These are phyloP conservation scores for Atractosteus spatula DNA, from an alignment of 2,113 vertebrate genomes.

Conservation along the genomic window DNA sequence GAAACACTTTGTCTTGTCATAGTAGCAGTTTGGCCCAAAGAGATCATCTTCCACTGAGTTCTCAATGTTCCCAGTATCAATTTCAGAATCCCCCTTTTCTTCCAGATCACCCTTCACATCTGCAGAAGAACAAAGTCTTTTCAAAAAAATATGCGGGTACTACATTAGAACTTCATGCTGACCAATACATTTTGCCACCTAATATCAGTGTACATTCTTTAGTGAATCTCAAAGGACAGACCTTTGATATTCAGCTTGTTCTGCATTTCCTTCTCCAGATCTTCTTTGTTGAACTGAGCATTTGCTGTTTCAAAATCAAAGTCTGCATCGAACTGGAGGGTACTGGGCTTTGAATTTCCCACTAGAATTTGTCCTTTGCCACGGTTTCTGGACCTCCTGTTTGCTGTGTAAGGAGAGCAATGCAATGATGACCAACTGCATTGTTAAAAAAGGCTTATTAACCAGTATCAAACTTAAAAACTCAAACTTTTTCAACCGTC, in stretches of 20 bases:
- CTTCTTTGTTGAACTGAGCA: conserved; percentile 90
- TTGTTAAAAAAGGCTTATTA: too few species aligned
- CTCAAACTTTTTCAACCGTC: too few species aligned
- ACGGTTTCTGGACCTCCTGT: conserved; percentile 78
- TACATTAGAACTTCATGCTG: too few species aligned
- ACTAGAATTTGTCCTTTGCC: conserved; percentile 82
- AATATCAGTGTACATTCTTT: too few species aligned
- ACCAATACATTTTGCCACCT: too few species aligned
- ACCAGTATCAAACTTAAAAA: too few species aligned
- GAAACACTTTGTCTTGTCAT: conserved; percentile 93
- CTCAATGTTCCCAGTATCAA: conserved; percentile 63
- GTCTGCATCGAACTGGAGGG: conserved; percentile 92
- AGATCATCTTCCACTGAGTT: conserved; percentile 61
- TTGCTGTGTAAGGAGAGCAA: conserved; percentile 56
- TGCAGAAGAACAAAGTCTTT: conserved; percentile 29
- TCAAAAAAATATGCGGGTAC: too few species aligned
- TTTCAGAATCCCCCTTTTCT: conserved; percentile 68
- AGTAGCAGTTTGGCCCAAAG: conserved; percentile 86
- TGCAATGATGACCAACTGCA: too few species aligned
- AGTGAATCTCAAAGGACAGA: conserved; percentile 31
- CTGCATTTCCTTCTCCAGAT: conserved; percentile 81
- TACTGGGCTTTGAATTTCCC: conserved; percentile 67
- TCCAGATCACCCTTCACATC: conserved; percentile 67
- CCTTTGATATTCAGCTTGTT: conserved; percentile 78
- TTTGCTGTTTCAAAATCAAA: conserved; percentile 97